phyloP scores from a whole-genome alignment of 2,113 vertebrate species.

The Vicugna pacos region DNA sequence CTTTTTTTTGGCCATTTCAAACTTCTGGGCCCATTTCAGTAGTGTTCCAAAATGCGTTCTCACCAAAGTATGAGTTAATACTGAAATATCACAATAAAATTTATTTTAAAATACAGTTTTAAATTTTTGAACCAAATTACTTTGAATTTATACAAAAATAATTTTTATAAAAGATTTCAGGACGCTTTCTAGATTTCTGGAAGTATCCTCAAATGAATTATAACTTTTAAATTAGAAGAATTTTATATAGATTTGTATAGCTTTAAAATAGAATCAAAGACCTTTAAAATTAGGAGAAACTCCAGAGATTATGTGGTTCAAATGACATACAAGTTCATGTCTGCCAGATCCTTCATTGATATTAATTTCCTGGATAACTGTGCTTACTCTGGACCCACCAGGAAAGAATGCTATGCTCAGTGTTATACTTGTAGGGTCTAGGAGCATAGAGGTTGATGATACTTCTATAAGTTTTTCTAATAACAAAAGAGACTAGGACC shows the following conservation, averaged over 20 bases:
- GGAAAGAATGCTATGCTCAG: constrained; percentile 23
- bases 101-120: constrained; percentile 61
- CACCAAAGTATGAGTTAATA: constrained; percentile 39
- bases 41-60: constrained; percentile 48
- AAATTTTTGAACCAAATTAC: constrained; percentile 62
- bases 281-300: constrained; percentile 52
- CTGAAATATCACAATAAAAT: constrained; percentile 20
- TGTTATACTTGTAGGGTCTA: neutral
- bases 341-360: neutral
- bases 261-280: constrained; percentile 50
- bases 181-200: constrained; percentile 58
- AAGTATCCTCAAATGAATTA: constrained; percentile 53
- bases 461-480: constrained; percentile 34
- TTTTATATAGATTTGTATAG: constrained; percentile 34
- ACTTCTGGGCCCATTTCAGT: constrained; percentile 52
- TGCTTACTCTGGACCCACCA: neutral
- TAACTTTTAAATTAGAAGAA: constrained; percentile 39
- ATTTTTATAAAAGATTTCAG: constrained; percentile 61
- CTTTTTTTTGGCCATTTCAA: constrained; percentile 37
- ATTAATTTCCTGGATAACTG: constrained; percentile 20
- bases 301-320: constrained; percentile 39
- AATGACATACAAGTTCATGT: constrained; percentile 24
- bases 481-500: constrained; percentile 7
- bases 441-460: neutral
- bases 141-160: constrained; percentile 53